A percentile compares a stretch with the other conserved stretches of the same genome.
These are phyloP conservation scores for Mastomys coucha DNA, from an alignment of 2,113 vertebrate species.

Conservation along the genomic window DNA sequence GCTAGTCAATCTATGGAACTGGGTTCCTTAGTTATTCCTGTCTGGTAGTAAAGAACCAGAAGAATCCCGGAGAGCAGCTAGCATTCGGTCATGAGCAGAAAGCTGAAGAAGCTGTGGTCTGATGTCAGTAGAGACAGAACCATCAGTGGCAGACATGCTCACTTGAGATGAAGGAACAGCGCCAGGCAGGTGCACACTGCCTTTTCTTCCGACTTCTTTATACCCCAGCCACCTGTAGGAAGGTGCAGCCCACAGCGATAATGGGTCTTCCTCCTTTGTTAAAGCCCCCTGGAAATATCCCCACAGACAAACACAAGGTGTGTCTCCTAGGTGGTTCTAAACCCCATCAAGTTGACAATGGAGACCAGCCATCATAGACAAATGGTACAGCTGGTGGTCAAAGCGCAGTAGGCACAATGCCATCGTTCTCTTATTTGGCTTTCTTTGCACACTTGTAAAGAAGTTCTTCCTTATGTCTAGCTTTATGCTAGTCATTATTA, in stretches of 20 bases:
- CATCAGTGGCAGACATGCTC: neutral
- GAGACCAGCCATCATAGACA: neutral
- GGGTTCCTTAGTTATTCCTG: neutral
- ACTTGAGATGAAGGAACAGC: neutral
- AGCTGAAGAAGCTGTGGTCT: neutral
- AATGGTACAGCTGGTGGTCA: neutral
- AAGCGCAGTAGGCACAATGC: neutral
- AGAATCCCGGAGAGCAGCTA: neutral
- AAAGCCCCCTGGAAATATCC: neutral
- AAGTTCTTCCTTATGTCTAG: neutral
- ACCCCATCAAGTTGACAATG: neutral
- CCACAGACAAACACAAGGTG: neutral
- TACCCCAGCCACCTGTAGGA: neutral
- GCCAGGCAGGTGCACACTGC: fast-evolving
- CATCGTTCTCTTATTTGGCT: neutral
- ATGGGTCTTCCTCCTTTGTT: neutral
- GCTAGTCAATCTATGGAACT: neutral
- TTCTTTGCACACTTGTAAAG: neutral
- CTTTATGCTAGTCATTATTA: neutral
- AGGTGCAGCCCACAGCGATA: neutral
- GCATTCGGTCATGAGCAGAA: neutral
- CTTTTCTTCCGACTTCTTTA: neutral
- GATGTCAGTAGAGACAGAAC: neutral
- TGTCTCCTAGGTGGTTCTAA: neutral
- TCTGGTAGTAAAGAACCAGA: neutral